A percentile compares a stretch with the other conserved stretches of the same genome.
phyloP scores from a whole-genome alignment of 1,140 invertebrate species.

The Ceratitis capitata region DNA sequence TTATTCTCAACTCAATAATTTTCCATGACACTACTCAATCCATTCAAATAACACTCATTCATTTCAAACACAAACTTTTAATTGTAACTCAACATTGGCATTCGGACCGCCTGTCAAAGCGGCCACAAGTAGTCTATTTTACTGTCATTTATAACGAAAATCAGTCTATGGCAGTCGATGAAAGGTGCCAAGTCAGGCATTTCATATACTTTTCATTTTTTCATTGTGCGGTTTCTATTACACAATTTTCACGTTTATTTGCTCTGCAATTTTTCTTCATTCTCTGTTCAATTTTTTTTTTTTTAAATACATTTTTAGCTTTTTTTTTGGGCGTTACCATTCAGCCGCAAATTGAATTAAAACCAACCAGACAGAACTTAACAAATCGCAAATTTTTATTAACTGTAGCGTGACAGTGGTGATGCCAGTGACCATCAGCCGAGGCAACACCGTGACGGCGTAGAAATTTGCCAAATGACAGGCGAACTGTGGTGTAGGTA shows the following conservation, averaged over 20 bases:
- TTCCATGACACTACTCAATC: neutral
- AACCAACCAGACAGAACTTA: conserved; percentile 23
- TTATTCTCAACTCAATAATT: neutral
- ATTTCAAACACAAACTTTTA: conserved; percentile 4
- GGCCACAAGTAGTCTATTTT: neutral
- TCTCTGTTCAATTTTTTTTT: no score
- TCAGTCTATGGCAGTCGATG: conserved; percentile 9
- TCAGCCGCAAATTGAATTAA: conserved; percentile 9
- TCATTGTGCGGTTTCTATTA: conserved; percentile 3
- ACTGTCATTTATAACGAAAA: conserved; percentile 25
- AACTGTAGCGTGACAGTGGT: neutral
- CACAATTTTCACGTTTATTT: neutral
- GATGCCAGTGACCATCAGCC: neutral
- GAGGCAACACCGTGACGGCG: neutral
- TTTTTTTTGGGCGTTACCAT: neutral
- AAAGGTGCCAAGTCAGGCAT: conserved; percentile 31
- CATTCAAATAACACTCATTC: neutral
- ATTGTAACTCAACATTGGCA: neutral
- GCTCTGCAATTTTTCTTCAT: neutral
- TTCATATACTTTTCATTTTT: neutral
- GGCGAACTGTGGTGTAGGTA: neutral
- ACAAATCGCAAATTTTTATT: conserved; percentile 25
- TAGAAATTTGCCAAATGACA: neutral
- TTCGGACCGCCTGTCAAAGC: neutral
- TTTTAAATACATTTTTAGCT: no score